Base-by-base conservation (phyloP, 2,797 vertebrate genomes). In the Monodelphis domestica region DNA sequence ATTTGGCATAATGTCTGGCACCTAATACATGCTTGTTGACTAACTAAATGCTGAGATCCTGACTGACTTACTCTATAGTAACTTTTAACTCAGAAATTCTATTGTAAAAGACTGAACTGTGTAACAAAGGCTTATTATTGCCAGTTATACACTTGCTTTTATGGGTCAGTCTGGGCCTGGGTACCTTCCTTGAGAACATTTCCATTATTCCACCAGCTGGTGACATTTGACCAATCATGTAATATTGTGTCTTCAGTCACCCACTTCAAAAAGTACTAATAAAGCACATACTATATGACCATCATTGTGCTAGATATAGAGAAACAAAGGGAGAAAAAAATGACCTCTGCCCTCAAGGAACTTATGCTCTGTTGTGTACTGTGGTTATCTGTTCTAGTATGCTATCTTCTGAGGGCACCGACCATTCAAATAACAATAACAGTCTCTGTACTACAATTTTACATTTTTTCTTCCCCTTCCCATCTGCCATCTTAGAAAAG, bases 161-260 rank as follows among this genome's bases (percentile, higher is more conserved):
- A 24, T 45, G 21, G 21, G 70, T 21, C 21, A 45, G 6, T 26
- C 70, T 78, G 7, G 17, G 38, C 7, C 9, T 78, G 33, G 33
- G 33, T n/a, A 63, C 38, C 21, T 33, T 24, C 38, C 45, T 21
- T 9, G 45, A 70, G 70, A 78, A 45, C n/a, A 70, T 26, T 7
- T 78, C n/a, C 29, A 17, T 78, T 38, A 78, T 9, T 78, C 9
- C n/a, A 17, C 7, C 2, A 9, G 0, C 38, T 78, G 38, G 21
- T 24, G n/a, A 24, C 21, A 6, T 38, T 26, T 0, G 0, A 45
- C 2, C 7, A 38, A 9, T 78, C 17, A 38, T 2, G 2, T 24
- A 17, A 45, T 78, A n/a, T 33, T 63, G n/a, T 78, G 17, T 38
- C 5, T 38, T 78, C 6, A 78, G 63, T 10, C n/a, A 21, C n/a